Base-by-base conservation (phyloP, 23 tunicate species). In the Aplidium turbinatum region DNA sequence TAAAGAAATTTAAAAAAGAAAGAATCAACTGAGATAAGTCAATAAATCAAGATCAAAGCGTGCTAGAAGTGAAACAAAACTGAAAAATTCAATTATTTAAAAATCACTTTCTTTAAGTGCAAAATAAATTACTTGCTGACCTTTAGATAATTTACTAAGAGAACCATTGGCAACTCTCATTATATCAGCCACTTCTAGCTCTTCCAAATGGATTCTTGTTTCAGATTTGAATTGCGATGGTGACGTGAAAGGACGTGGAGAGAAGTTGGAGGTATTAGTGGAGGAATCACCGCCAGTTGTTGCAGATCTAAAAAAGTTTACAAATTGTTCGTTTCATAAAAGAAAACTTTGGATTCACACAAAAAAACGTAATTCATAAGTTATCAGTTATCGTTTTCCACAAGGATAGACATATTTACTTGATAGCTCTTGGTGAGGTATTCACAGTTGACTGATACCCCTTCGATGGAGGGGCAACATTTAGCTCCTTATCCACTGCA, bases 381-480 rank as follows among this genome's bases (percentile, higher is more conserved):
- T n/a, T n/a, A n/a, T n/a, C n/a, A n/a, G n/a, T n/a, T n/a, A n/a
- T n/a, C n/a, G n/a, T n/a, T n/a, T n/a, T n/a, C n/a, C n/a, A n/a
- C n/a, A n/a, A n/a, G n/a, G n/a, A n/a, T n/a, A n/a, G 22, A 53
- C n/a, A 50, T 21, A 47, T 57, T 38, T 58, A 86, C 93, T 83
- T 78, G 80, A 39, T 62, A 7, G 85, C 64, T 70, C 83, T 78
- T 13, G 66, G 83, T 33, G 78, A 72, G 1, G 80, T 40, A 30
- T 80, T 33, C 13, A 86, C 57, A 5, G 84, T 65, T 11, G 75
- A 29, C n/a, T 55, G 50, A 38, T 40, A 78, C n/a, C 93, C 93
- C 61, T 72, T 86, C 28, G 87, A 81, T 19, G 87, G 82, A 26
- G 80, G 30, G 13, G 77, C 32, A 4, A 68, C 52, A 50, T 74